phyloP scores from a whole-genome alignment of 2,888 invertebrate genomes.

The Eristalis arbustorum region DNA sequence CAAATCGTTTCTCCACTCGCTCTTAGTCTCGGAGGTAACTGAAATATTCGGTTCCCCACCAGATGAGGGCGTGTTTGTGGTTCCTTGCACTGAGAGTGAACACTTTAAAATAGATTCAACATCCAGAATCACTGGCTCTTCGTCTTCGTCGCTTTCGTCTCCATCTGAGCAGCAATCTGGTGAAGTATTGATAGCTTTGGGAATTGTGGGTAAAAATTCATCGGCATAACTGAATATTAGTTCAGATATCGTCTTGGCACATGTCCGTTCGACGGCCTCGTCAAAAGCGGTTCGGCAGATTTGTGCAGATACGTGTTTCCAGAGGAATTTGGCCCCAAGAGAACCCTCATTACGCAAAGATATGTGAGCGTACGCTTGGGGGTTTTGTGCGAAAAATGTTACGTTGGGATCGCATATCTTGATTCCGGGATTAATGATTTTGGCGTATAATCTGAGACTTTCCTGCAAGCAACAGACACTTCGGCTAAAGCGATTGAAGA shows the following conservation, averaged over 20 bases:
- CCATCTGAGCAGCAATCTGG: not conserved
- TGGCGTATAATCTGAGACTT: constrained; percentile 54
- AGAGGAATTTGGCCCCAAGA: constrained; percentile 73
- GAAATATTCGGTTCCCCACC: too few relatives aligned
- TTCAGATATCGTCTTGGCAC: constrained; percentile 34
- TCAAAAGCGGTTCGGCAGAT: not conserved
- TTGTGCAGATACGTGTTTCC: constrained; percentile 70
- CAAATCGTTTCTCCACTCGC: too few relatives aligned
- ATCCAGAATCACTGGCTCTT: not conserved
- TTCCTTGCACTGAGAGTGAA: not conserved
- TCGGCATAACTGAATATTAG: not conserved
- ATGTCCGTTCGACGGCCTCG: not conserved
- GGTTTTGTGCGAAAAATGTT: constrained; percentile 73
- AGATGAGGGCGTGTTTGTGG: not conserved
- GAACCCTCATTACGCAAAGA: constrained; percentile 73
- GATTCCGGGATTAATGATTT: constrained; percentile 73
- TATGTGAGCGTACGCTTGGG: constrained; percentile 70
- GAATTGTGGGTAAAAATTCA: not conserved
- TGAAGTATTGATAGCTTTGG: not conserved
- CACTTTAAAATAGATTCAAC: not conserved
- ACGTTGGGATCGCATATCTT: constrained; percentile 73
- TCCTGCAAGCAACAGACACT: not conserved
- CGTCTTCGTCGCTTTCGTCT: not conserved
- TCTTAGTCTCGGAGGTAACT: too few relatives aligned
- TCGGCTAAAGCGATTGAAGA: not conserved